phyloP scores from a whole-genome alignment of 2,888 invertebrate genomes.

The Hydrotaea diabolus region DNA sequence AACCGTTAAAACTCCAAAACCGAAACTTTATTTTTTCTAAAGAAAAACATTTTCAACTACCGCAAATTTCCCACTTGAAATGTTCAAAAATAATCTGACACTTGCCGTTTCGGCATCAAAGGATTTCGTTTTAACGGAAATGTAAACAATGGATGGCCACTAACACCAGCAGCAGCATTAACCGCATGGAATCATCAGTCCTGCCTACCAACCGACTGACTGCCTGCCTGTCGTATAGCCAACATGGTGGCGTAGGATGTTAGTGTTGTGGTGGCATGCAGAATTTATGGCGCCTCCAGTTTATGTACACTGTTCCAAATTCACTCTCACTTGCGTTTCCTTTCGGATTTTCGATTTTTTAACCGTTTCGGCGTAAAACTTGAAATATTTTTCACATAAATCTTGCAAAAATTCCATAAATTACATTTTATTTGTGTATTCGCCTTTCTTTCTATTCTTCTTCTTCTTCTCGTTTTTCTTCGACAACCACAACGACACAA shows the following conservation, averaged over 20 bases:
- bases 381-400: constrained; percentile 42
- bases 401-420: constrained; percentile 53
- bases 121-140: constrained; percentile 15
- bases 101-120: constrained; percentile 24
- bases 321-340: constrained; percentile 7
- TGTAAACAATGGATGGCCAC: constrained; percentile 34
- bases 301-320: constrained; percentile 22
- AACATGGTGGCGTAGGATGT: background rate
- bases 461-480: constrained; percentile 7
- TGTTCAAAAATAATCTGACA: background rate
- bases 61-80: constrained; percentile 23
- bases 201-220: too few relatives aligned
- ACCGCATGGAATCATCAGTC: background rate
- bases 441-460: background rate
- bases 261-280: background rate
- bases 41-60: background rate
- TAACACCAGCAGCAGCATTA: constrained; percentile 27
- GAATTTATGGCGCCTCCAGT: constrained; percentile 43
- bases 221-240: too few relatives aligned
- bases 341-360: background rate
- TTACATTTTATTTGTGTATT: constrained; percentile 14
- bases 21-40: constrained; percentile 19
- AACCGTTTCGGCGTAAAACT: background rate
- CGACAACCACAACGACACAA: constrained; percentile 23
- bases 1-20: constrained; percentile 13